Evolutionary conservation across 2,797 vertebrate species (phyloP), one percentile per base, ranked within the genome.

Genomic region (Schizothorax lantsangensis): DNA sequence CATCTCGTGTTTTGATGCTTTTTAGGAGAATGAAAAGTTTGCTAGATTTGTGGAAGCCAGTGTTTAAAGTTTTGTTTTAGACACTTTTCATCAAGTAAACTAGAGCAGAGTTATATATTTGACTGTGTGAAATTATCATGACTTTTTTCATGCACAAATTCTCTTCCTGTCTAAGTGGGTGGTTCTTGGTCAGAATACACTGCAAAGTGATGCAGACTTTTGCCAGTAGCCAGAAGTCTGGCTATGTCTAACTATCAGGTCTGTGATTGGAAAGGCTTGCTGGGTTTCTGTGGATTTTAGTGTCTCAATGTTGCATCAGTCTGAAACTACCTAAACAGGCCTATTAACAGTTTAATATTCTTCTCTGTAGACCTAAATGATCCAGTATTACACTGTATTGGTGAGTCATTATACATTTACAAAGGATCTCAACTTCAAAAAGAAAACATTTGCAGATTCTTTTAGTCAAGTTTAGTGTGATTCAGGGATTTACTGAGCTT

Each of bases 221-320:
- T 84, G 62, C 59, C 43, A n/a, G 64, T 77, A 66, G n/a, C 49
- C 38, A 59, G 54, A 83, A 43, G 52, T 4, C 15, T 83, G 81
- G n/a, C 81, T 83, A 5, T 6, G 36, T 72, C 23, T 36, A 14
- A 83, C 52, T 84, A 64, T 75, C 30, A 68, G 33, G 59, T 84
- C 23, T 66, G 43, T 49, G 43, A 77, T 11, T 49, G 40, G 7
- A 47, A 75, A 74, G 38, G 40, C 14, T 36, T 66, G 64, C 57
- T 40, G n/a, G 52, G 19, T 23, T 75, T 75, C 40, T 77, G 73
- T 52, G 73, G 26, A 36, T 77, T 77, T 57, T 57, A 59, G 30
- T 84, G 30, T 52, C 83, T 84, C 43, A 68, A 68, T 47, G 52
- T 84, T 78, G 45, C 81, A 59, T 62, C 69, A 74, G 66, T 33